phyloP scores from a whole-genome alignment of 1,140 invertebrate species.

The Achroia grisella region DNA sequence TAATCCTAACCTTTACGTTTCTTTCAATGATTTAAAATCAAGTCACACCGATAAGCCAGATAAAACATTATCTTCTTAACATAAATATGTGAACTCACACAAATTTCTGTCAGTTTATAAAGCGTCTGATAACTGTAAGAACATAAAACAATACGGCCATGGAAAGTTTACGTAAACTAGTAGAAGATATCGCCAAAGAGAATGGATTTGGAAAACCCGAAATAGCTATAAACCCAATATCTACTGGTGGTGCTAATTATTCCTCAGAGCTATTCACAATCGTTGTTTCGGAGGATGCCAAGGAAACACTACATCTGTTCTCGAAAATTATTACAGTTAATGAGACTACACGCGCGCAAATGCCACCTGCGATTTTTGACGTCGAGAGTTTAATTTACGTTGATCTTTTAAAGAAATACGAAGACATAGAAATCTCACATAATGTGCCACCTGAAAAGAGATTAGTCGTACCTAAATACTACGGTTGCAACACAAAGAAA shows the following conservation, averaged over 20 bases:
- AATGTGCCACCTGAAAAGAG: conserved; percentile 22
- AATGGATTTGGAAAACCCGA: conserved; percentile 7
- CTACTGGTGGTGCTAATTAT: conserved; percentile 34
- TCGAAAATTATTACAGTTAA: conserved; percentile 34
- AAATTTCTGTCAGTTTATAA: no score
- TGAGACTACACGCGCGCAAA: conserved; percentile 22
- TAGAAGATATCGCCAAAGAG: conserved; percentile 25
- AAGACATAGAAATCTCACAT: conserved; percentile 26
- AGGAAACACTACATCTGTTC: conserved; percentile 32
- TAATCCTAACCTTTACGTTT: no score
- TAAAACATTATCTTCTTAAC: no score
- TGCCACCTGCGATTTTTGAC: conserved; percentile 22
- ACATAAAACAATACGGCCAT: no score
- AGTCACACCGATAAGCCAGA: no score
- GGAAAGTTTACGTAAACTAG: conserved; percentile 3
- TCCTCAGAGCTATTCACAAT: conserved; percentile 28
- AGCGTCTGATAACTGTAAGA: no score
- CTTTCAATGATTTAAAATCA: no score
- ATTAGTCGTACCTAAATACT: conserved; percentile 14
- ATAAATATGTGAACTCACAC: no score
- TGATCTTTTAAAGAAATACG: conserved; percentile 25
- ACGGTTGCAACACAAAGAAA: conserved; percentile 3
- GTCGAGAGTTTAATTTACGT: conserved; percentile 37
- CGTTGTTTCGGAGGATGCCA: conserved; percentile 15
- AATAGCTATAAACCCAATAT: conserved; percentile 9